phyloP scores from a whole-genome alignment of 1,140 invertebrate genomes.

The Belonocnema kinseyi region DNA sequence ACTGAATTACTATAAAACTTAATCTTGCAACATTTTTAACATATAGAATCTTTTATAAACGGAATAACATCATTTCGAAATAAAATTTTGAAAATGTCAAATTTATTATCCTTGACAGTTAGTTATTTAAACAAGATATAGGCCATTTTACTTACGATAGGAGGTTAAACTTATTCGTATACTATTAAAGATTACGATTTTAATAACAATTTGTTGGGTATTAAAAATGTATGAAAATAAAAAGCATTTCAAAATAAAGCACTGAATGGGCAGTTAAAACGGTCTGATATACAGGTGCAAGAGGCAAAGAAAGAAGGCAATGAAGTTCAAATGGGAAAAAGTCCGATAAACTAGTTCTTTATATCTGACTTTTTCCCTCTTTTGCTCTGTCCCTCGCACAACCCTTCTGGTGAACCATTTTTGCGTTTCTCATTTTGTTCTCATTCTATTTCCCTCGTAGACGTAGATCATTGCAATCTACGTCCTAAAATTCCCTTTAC shows the following conservation, averaged over 20 bases:
- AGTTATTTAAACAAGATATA: no score
- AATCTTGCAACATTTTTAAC: no score
- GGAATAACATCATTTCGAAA: no score
- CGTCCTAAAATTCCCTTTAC: slow-evolving; percentile 21
- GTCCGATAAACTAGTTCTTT: slow-evolving; percentile 39
- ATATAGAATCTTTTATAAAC: no score
- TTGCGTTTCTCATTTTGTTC: slow-evolving; percentile 24
- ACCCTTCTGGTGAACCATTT: slow-evolving; percentile 4
- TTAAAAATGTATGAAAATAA: neutral
- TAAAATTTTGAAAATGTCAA: no score
- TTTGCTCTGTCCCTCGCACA: slow-evolving; percentile 15
- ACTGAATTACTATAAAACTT: no score
- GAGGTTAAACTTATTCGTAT: no score
- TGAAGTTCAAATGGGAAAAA: slow-evolving; percentile 47
- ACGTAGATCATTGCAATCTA: slow-evolving; percentile 12
- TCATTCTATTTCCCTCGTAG: slow-evolving; percentile 20
- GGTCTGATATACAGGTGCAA: slow-evolving; percentile 14
- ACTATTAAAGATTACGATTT: no score
- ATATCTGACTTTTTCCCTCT: slow-evolving; percentile 5
- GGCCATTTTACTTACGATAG: no score
- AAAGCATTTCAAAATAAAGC: neutral
- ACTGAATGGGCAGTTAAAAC: neutral
- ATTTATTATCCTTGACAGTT: no score
- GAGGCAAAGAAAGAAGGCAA: slow-evolving; percentile 39
- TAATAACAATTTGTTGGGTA: no score